Evolutionary conservation across 1,140 invertebrate genomes (phyloP), one percentile per base, ranked within the genome.

Genomic region (Diplogasteroides magnus): DNA sequence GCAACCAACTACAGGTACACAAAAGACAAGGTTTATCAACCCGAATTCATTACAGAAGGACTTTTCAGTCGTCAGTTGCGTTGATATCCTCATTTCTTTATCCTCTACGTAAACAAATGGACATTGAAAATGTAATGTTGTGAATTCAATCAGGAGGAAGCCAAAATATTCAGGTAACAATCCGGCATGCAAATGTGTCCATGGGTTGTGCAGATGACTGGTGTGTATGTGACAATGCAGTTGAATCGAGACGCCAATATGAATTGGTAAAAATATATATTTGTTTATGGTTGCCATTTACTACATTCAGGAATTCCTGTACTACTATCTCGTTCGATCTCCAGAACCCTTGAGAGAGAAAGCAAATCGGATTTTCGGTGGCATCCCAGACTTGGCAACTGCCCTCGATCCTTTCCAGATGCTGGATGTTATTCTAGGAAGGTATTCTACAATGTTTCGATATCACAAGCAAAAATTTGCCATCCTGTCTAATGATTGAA

Each of bases 11-110:
- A 11, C 37, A 48, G 37, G 37, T 48, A 11, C 6, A 48, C 19
- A 6, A 48, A n/a, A n/a, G 6, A 11, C 19, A 48, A 11, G 19
- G 37, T 48, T 11, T 11, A 11, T 11, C 19, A 6, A 61, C 56
- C 1, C 61, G 48, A 13, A 59, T 37, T 23, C n/a, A 64, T n/a
- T 71, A 61, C 64, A 66, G 66, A 27, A 14, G 69, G 48, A 71
- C 69, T 55, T 48, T 71, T 23, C 69, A 71, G 56, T 71, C 69
- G 25, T 63, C 61, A 0, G 14, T 71, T 2, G 64, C 69, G 23
- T 71, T 71, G 31, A 32, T 59, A 1, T 61, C 69, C 61, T 59
- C 56, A 23, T 71, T 71, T 57, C 56, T 71, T n/a, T 67, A 55
- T 48, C 59, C 66, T 0, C 6, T 68, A 23, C n/a, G n/a, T n/a